Evolutionary conservation across 92 coral and sea anemone genomes (phyloP), one percentile per base, ranked within the genome.

Genomic region (Muricea muricata): DNA sequence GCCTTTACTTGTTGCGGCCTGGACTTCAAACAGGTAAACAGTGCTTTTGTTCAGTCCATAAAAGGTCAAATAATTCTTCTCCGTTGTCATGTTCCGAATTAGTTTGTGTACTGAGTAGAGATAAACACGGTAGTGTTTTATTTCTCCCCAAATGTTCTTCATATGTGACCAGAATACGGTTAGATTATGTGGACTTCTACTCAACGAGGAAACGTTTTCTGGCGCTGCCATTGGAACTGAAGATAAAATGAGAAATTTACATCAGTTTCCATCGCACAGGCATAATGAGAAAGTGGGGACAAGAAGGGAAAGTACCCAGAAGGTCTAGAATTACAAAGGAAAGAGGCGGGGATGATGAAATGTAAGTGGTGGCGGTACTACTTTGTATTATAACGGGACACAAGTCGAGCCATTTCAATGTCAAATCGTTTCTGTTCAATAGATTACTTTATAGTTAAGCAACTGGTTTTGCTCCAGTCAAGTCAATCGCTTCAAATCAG

Each of bases 1-100:
- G 48, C 98, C 98, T 80, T 93, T 93, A 76, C 91, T 93, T 23
- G 97, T 94, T 76, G 86, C 93, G n/a, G 92, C 98, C 29, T 94
- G 93, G 50, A 94, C 90, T 47, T 34, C 31, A 15, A 94, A 70
- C 7, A 12, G 37, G 81, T 94, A 94, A 91, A 87, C 87, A 15
- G 94, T 86, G 80, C 73, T 91, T 80, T 87, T 91, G 13, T 50
- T 70, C 45, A 94, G 89, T n/a, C 85, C 87, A 41, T 32, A 65
- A 52, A 94, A 89, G 11, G 92, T 87, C 0, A 76, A 78, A 34
- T 87, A 81, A 31, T 85, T 52, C 24, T 29, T 13, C 42, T 33
- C 24, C 10, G 75, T 33, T 1, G 21, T 68, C 41, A n/a, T 20
- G 9, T 32, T 11, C 9, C 29, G 25, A 32, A 68, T 17, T 20